These are phyloP conservation scores for Atta colombica DNA, from an alignment of 1,140 invertebrate genomes.

Conservation along the genomic window DNA sequence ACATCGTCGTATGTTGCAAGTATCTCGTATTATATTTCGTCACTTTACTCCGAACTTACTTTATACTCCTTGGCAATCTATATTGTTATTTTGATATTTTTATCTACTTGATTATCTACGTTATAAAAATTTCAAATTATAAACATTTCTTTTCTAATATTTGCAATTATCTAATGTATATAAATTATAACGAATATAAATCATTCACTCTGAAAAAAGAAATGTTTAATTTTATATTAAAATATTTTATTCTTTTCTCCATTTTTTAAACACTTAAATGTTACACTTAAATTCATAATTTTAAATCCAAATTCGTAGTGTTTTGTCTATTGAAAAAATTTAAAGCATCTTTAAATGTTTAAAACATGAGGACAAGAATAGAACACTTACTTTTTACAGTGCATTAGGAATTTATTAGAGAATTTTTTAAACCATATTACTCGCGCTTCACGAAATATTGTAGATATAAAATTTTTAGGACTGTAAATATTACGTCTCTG, in stretches of 20 bases:
- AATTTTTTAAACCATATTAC: neutral
- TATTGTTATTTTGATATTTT: slow-evolving; percentile 24
- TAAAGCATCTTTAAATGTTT: too few relatives aligned
- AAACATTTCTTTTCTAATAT: neutral
- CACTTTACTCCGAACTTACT: slow-evolving; percentile 1
- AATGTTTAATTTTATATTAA: too few relatives aligned
- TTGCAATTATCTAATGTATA: neutral
- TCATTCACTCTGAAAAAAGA: neutral
- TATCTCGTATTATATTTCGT: slow-evolving; percentile 22
- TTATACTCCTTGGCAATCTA: neutral
- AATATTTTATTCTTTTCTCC: too few relatives aligned
- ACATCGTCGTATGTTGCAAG: slow-evolving; percentile 12
- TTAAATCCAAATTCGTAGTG: too few relatives aligned
- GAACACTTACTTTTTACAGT: too few relatives aligned
- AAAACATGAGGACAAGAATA: too few relatives aligned
- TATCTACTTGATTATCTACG: neutral
- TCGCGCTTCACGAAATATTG: neutral
- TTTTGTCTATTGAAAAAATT: too few relatives aligned
- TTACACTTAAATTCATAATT: too few relatives aligned
- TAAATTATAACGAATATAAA: neutral
- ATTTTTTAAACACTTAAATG: too few relatives aligned
- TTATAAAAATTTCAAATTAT: slow-evolving; percentile 16
- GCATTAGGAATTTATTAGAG: neutral
- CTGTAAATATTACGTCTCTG: neutral
- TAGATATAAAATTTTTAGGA: neutral